Base-by-base conservation (phyloP, 2,797 vertebrate species). In the Sebastes oblongus region DNA sequence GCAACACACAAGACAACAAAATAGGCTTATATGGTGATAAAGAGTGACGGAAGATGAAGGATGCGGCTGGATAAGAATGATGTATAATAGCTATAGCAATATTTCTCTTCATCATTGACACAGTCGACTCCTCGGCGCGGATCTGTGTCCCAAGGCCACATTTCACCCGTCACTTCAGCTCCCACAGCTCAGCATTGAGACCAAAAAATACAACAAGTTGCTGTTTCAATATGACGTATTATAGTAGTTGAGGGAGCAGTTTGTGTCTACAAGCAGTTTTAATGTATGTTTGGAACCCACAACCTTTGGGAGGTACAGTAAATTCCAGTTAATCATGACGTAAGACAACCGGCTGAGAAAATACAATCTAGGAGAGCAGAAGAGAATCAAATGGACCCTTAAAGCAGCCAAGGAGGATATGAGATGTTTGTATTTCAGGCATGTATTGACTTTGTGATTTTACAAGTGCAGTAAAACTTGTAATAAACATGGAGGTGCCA, bases 101-200 rank as follows among this genome's bases (percentile, higher is more conserved):
- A 24, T 81, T 61, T 75, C 77, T 88, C 56, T 66, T 71, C 66
- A 42, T 55, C 27, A 18, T 89, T 77, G 55, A 32, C 66, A 5
- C 12, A 11, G 36, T 11, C n/a, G 6, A 60, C 65, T 72, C 36
- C 50, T 54, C 24, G 25, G 25, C 78, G 27, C 29, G 7, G 58
- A 71, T 75, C 81, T 20, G 20, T 61, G 34, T 82, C 68, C 39
- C 54, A 34, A 29, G 27, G 69, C 58, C 55, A 68, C 46, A 55
- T 80, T 75, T 81, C 29, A 50, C 52, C 59, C 29, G 3, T 56
- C 71, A 16, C 24, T 59, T 30, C 52, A 46, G 77, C 46, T 74
- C 67, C 56, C 14, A 71, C 22, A 29, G 70, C 52, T 50, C 22
- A 60, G 54, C 58, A 39, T 8, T 1, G 50, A 75, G 24, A 29